A percentile compares a stretch with the other conserved stretches of the same genome.
Evolutionary conservation across 2,888 invertebrate genomes (phyloP).

Genomic region (Erynnis tages): DNA sequence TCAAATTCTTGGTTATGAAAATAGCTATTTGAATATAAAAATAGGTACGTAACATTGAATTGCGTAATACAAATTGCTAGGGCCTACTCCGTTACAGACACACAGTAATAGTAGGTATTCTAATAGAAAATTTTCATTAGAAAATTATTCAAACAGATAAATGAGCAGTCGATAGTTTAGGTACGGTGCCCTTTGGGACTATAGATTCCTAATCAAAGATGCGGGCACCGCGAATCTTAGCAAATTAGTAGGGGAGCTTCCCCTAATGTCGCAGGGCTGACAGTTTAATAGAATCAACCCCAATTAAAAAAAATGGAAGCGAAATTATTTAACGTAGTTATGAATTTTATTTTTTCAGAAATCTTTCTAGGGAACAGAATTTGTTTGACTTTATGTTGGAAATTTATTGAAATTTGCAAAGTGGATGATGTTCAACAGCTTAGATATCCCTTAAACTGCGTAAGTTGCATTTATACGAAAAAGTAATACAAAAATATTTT

Average conservation of each 20-base stretch:
- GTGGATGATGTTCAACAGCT: too few species aligned
- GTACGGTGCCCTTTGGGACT: conserved; percentile 37
- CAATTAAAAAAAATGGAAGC: not conserved
- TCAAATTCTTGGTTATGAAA: too few species aligned
- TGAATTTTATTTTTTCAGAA: too few species aligned
- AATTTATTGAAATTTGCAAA: too few species aligned
- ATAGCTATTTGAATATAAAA: too few species aligned
- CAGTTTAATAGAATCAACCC: conserved; percentile 15
- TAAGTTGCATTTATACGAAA: too few species aligned
- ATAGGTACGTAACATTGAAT: too few species aligned
- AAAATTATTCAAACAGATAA: conserved; percentile 46
- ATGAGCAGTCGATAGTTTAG: conserved; percentile 51
- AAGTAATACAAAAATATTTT: too few species aligned
- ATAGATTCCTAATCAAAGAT: conserved; percentile 78
- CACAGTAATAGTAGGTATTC: conserved; percentile 1
- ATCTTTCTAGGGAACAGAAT: too few species aligned
- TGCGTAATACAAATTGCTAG: too few species aligned
- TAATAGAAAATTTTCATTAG: conserved; percentile 34
- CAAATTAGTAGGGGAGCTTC: conserved; percentile 72
- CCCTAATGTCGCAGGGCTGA: conserved; percentile 59
- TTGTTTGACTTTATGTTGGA: too few species aligned
- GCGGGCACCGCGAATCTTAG: conserved; percentile 76
- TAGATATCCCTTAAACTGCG: too few species aligned
- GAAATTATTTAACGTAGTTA: not conserved
- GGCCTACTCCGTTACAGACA: not conserved